These are phyloP conservation scores for Amphiduros pacificus DNA, from an alignment of 2,888 invertebrate species.

Conservation along the genomic window DNA sequence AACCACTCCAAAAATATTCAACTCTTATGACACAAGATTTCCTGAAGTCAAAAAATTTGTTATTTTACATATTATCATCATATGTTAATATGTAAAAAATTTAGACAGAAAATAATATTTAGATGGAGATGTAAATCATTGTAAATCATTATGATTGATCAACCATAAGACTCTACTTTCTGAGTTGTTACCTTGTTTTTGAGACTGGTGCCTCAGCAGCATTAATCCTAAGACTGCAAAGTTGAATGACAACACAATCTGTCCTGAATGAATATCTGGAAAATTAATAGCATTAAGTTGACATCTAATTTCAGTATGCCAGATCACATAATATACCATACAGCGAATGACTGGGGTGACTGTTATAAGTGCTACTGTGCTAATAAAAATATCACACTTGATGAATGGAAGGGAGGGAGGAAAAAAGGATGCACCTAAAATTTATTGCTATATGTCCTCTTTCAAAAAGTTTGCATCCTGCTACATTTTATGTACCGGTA, in stretches of 20 bases:
- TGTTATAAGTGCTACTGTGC: no score
- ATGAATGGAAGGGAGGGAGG: no score
- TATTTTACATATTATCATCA: background rate
- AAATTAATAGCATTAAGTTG: no score
- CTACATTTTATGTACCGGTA: no score
- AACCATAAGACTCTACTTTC: background rate
- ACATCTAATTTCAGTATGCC: no score
- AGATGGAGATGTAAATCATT: no score
- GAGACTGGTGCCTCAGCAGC: slow-evolving; percentile 22
- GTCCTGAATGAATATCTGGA: slow-evolving; percentile 22
- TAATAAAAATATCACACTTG: no score
- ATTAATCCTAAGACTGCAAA: slow-evolving; percentile 34
- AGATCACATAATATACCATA: no score
- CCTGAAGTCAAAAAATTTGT: background rate
- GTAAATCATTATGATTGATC: background rate
- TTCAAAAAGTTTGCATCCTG: background rate
- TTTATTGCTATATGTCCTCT: no score
- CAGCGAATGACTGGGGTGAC: no score
- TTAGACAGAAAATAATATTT: no score
- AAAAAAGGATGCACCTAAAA: background rate
- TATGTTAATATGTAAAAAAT: no score
- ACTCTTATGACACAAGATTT: background rate
- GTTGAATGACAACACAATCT: slow-evolving; percentile 26
- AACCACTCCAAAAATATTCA: background rate
- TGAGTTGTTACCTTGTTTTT: background rate